These are phyloP conservation scores for Saimiri boliviensis DNA, from an alignment of 2,113 vertebrate species.

Conservation along the genomic window DNA sequence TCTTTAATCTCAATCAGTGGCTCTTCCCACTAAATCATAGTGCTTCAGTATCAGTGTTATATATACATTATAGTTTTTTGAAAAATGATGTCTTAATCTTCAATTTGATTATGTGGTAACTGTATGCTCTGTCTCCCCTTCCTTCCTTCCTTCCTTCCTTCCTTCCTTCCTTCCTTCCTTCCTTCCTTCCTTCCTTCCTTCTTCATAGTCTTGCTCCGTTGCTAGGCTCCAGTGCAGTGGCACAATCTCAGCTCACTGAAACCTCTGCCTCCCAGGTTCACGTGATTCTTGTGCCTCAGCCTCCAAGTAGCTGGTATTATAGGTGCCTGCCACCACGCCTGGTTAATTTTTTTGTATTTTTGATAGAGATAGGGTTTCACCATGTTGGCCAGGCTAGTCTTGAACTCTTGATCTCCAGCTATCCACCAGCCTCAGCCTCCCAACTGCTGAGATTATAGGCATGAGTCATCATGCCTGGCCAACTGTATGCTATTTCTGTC, in stretches of 20 bases:
- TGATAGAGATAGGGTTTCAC: background rate
- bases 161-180: accelerated
- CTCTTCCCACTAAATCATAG: background rate
- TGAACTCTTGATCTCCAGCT: background rate
- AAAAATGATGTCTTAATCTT: background rate
- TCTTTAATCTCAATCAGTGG: background rate
- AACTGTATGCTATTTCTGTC: background rate
- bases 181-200: too few species aligned
- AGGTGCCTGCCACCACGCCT: background rate
- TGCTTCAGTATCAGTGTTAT: background rate
- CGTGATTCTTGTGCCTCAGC: background rate
- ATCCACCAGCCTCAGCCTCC: background rate
- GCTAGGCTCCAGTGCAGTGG: background rate
- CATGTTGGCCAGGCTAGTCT: background rate
- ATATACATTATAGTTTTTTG: background rate
- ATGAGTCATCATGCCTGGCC: background rate
- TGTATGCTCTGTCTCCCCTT: background rate
- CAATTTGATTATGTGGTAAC: background rate
- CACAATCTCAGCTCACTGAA: background rate
- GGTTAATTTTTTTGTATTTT: background rate
- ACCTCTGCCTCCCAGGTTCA: background rate
- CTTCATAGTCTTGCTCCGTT: background rate
- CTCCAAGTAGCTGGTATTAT: background rate
- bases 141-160: too few species aligned
- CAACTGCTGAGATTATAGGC: background rate